phyloP scores from a whole-genome alignment of 2,888 invertebrate genomes.

The Chrysodeixis includens region DNA sequence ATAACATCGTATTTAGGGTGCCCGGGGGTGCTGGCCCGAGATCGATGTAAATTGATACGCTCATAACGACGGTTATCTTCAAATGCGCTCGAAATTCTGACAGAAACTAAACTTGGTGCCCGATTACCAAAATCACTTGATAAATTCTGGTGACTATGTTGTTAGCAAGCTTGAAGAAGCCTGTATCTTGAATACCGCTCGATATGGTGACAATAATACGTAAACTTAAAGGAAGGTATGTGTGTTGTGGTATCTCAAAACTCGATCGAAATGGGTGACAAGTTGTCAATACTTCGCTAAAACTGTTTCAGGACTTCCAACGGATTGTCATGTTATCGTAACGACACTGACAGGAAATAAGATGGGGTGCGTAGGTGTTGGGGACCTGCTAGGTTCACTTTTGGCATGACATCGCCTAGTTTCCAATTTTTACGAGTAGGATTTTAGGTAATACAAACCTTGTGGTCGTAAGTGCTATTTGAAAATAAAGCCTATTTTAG shows the following conservation, averaged over 20 bases:
- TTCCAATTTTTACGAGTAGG: too few species aligned
- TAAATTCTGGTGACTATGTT: too few species aligned
- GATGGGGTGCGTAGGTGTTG: too few species aligned
- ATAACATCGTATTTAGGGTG: slow-evolving; percentile 69
- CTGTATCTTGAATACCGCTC: neutral
- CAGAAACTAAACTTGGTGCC: neutral
- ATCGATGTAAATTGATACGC: slow-evolving; percentile 70
- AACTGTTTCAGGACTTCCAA: neutral
- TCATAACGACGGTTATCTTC: slow-evolving; percentile 48
- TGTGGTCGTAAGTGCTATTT: too few species aligned
- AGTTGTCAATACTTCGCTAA: neutral
- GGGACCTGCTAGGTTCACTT: too few species aligned
- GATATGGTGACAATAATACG: neutral
- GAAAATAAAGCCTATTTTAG: too few species aligned
- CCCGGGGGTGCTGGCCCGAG: slow-evolving; percentile 62
- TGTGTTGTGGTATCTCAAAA: neutral
- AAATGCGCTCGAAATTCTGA: slow-evolving; percentile 22
- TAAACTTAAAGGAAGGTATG: too few species aligned
- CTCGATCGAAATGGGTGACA: neutral
- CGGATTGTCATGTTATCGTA: neutral
- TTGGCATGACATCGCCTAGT: too few species aligned
- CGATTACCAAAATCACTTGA: too few species aligned
- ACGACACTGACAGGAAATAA: neutral
- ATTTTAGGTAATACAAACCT: too few species aligned
- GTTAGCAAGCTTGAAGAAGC: too few species aligned